Evolutionary conservation across 2,113 vertebrate genomes (phyloP).

Genomic region (Macroglossus sobrinus): DNA sequence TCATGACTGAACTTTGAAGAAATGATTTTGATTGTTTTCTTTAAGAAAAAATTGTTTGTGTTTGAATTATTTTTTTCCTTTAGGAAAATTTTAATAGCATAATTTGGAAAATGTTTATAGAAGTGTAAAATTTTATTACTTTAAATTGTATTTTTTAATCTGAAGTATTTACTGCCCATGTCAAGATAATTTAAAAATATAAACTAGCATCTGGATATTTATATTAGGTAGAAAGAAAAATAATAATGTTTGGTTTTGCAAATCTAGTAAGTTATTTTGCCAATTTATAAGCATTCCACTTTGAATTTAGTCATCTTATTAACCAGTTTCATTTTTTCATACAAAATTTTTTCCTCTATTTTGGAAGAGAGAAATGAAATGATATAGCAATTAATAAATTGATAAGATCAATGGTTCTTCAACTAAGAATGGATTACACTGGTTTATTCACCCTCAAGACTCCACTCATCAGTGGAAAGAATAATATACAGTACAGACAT

Average conservation of each 20-base stretch:
- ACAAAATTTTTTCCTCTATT: not conserved
- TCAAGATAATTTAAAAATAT: not conserved
- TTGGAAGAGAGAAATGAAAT: not conserved
- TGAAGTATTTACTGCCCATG: not conserved
- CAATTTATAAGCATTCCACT: not conserved
- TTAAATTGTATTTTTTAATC: not conserved
- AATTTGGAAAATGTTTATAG: not conserved
- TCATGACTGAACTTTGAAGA: not conserved
- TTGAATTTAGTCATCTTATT: not conserved
- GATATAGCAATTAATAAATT: not conserved
- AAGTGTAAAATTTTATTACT: not conserved
- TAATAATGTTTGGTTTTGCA: not conserved
- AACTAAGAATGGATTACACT: not conserved
- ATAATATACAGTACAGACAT: not conserved
- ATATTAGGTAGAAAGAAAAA: not conserved
- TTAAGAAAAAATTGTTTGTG: not conserved
- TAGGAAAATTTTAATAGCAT: not conserved
- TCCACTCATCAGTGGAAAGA: not conserved
- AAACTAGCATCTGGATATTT: not conserved
- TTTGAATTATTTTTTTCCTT: not conserved
- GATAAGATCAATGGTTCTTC: not conserved
- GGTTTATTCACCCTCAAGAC: not conserved
- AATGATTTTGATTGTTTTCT: not conserved
- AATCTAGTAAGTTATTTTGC: not conserved
- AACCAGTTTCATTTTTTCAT: not conserved